A percentile compares a stretch with the other conserved stretches of the same genome.
These are phyloP conservation scores for Mohoua ochrocephala DNA, from an alignment of 2,113 vertebrate species.

Conservation along the genomic window DNA sequence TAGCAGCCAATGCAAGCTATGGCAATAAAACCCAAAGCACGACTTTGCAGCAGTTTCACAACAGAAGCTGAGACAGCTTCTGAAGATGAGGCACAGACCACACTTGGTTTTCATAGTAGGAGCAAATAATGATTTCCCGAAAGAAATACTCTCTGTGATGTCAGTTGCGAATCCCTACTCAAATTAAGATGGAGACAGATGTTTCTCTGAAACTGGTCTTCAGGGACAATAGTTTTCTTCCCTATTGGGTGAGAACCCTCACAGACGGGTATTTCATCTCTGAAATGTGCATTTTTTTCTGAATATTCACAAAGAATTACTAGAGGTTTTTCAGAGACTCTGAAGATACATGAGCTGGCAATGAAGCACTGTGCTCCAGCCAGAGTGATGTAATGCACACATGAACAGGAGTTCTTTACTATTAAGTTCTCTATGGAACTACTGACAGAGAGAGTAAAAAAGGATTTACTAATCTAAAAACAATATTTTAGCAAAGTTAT, in stretches of 20 bases:
- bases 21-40: background rate
- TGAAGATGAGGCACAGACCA: background rate
- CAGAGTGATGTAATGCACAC: background rate
- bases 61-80: background rate
- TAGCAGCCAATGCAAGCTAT: background rate
- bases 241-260: background rate
- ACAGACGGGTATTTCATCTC: background rate
- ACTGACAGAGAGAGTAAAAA: background rate
- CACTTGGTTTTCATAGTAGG: background rate
- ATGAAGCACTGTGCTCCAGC: background rate
- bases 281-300: background rate
- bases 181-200: background rate
- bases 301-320: background rate
- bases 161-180: background rate
- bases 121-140: background rate
- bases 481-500: background rate
- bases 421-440: background rate
- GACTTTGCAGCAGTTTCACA: background rate
- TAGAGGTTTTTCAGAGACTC: background rate
- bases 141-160: background rate
- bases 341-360: background rate
- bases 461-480: background rate
- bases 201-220: background rate
- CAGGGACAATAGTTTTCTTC: background rate
- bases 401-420: background rate